A percentile compares a stretch with the other conserved stretches of the same genome.
phyloP scores from a whole-genome alignment of 2,888 invertebrate species.

The Plebejus melissa region DNA sequence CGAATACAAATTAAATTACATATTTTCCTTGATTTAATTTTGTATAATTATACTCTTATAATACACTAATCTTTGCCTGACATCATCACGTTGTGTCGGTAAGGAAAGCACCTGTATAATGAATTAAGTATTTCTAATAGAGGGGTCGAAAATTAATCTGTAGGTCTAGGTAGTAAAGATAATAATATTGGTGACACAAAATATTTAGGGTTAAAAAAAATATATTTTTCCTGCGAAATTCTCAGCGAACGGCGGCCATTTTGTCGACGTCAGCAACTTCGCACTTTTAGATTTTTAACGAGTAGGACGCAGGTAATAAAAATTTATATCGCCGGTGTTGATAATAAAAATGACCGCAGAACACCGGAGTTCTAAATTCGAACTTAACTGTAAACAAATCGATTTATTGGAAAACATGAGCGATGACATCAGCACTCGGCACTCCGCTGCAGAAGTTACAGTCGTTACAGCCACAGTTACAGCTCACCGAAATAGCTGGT shows the following conservation, averaged over 20 bases:
- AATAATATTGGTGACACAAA: no score
- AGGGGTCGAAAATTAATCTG: no score
- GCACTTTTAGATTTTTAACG: constrained; percentile 20
- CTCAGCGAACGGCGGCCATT: not conserved
- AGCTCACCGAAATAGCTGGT: not conserved
- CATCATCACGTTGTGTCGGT: not conserved
- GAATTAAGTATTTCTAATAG: no score
- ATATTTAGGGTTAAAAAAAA: not conserved
- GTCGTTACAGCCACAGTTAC: not conserved
- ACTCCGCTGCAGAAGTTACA: not conserved
- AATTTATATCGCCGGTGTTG: constrained; percentile 16
- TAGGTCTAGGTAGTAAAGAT: no score
- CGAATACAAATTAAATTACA: not conserved
- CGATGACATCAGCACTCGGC: constrained; percentile 21
- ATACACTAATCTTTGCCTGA: not conserved
- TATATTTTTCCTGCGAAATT: not conserved
- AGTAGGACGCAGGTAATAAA: constrained; percentile 9
- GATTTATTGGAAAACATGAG: constrained; percentile 11
- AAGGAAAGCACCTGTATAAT: no score
- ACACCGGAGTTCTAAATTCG: constrained; percentile 12
- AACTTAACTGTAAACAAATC: constrained; percentile 16
- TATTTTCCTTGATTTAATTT: not conserved
- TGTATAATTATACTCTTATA: not conserved
- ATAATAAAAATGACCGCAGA: constrained; percentile 23
- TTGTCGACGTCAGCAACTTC: constrained; percentile 11